Base-by-base conservation (phyloP, 2,888 invertebrate species). In the Koerneria pararmatus region DNA sequence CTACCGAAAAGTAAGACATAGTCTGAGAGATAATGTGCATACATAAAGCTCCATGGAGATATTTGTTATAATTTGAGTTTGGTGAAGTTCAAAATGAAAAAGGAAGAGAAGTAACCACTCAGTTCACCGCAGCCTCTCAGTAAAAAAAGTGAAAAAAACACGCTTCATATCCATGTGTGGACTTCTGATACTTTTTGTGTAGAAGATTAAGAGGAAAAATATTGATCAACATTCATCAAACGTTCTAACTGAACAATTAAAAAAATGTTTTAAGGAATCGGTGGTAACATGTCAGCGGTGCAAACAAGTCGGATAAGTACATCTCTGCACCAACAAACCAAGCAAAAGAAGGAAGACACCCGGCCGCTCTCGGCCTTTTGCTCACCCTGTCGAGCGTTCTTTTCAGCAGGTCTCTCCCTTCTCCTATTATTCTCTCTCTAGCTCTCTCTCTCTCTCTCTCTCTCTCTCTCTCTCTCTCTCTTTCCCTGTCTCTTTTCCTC, bases 211-310 rank as follows among this genome's bases (percentile, higher is more conserved):
- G n/a, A n/a, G n/a, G n/a, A n/a, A n/a, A n/a, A n/a, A n/a, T n/a
- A n/a, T n/a, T n/a, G n/a, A n/a, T n/a, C n/a, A n/a, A 1, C 15
- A 53, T 19, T 58, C 22, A 11, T 31, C 34, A 15, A 58, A 58
- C 22, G 46, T 37, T 22, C 15, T 60, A n/a, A n/a, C n/a, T n/a
- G n/a, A n/a, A n/a, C n/a, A n/a, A n/a, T 46, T 41, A n/a, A 29
- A 22, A 11, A 15, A 11, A n/a, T 15, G 8, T n/a, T 32, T 69
- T 60, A 57, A 75, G 75, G 78, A 3, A 72, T 80, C 29, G 80
- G 80, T 15, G 80, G 80, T 3, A 80, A 80, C 53, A 65, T 79
- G 53, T 74, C 73, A 8, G 77, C 75, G 19, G 76, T 78, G n/a
- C 78, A 78, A 51, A 75, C 80, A 3, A 76, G 76, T 41, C 65